Percentiles rank a stretch among this genome's conserved stretches.
phyloP scores from a whole-genome alignment of 2,888 invertebrate genomes.

The Entomobrya multifasciata region DNA sequence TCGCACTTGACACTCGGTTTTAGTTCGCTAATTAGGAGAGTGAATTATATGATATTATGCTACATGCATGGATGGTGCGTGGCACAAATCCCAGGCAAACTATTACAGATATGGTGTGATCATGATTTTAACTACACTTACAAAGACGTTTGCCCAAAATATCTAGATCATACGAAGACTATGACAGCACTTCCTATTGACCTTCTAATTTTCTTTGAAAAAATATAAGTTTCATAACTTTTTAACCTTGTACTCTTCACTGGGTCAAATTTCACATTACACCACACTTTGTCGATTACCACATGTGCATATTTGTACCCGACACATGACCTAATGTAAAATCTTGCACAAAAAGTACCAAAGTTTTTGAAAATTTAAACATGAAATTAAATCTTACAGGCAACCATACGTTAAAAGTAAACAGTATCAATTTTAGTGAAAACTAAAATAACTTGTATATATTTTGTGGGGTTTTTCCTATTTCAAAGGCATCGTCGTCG shows the following conservation, averaged over 20 bases:
- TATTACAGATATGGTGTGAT: background rate
- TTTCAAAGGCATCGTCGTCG: background rate
- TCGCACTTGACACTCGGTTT: constrained; percentile 55
- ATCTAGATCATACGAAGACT: background rate
- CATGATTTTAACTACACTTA: too few species aligned
- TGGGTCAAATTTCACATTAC: constrained; percentile 36
- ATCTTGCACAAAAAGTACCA: background rate
- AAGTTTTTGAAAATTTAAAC: too few species aligned
- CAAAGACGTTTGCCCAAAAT: too few species aligned
- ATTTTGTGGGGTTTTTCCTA: background rate
- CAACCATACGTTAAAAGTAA: too few species aligned
- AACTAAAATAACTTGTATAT: background rate
- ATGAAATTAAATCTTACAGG: too few species aligned
- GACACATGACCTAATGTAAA: background rate
- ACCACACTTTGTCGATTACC: background rate
- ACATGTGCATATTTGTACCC: background rate
- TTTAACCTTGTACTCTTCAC: constrained; percentile 25
- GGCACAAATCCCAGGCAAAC: too few species aligned
- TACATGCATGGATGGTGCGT: too few species aligned
- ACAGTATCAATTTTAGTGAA: too few species aligned
- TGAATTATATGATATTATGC: too few species aligned
- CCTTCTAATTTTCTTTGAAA: constrained; percentile 1
- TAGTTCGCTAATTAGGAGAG: constrained; percentile 33
- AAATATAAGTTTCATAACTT: constrained; percentile 29
- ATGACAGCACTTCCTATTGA: background rate